phyloP scores from a whole-genome alignment of 64 coral and sea anemone genomes.

The Pocillopora verrucosa region DNA sequence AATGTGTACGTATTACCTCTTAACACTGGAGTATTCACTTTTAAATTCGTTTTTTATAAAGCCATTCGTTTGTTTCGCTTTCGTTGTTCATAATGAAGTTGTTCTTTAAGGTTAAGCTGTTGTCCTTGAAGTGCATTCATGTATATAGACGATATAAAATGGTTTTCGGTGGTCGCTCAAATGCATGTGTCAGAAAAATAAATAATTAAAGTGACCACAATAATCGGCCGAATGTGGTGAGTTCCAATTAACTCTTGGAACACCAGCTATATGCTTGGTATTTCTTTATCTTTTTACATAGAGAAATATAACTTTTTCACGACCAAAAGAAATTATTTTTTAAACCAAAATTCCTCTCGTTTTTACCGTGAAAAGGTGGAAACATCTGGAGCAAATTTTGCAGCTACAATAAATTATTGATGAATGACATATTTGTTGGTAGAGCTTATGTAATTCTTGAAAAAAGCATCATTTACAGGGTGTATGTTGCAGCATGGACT shows the following conservation, averaged over 20 bases:
- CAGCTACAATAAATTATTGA: not conserved
- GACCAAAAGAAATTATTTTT: too few relatives aligned
- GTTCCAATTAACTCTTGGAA: not conserved
- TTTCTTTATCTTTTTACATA: too few relatives aligned
- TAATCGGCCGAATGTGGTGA: not conserved
- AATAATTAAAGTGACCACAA: constrained; percentile 24
- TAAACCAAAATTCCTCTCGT: not conserved
- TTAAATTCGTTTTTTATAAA: not conserved
- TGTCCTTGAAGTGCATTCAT: not conserved
- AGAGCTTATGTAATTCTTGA: not conserved
- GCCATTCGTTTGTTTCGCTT: not conserved
- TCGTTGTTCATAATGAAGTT: not conserved
- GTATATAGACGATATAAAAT: not conserved
- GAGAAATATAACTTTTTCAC: too few relatives aligned
- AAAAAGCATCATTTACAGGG: not conserved
- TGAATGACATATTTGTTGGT: not conserved
- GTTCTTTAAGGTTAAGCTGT: not conserved
- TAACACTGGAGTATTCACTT: not conserved
- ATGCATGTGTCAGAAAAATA: constrained; percentile 11
- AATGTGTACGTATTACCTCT: not conserved
- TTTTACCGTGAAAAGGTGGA: not conserved
- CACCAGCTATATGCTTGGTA: too few relatives aligned
- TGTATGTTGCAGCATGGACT: too few relatives aligned
- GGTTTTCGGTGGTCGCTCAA: not conserved
- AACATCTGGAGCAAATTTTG: not conserved